Evolutionary conservation across 2,113 vertebrate species (phyloP).

Genomic region (Paraplagusia blochii): DNA sequence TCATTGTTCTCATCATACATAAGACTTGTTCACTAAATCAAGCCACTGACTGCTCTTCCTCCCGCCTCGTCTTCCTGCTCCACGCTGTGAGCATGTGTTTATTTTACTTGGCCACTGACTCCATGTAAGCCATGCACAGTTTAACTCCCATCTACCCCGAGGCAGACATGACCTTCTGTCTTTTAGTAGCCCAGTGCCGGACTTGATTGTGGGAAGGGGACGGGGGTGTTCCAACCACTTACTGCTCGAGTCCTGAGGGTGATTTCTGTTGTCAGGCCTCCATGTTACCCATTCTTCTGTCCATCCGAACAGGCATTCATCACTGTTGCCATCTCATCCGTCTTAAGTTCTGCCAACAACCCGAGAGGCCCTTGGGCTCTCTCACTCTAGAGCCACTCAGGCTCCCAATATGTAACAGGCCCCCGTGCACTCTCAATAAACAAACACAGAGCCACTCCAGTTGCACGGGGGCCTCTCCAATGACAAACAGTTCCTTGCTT

Average conservation of each 20-base stretch:
- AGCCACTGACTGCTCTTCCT: slow-evolving; percentile 31
- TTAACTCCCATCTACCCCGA: slow-evolving; percentile 66
- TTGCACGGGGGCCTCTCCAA: slow-evolving; percentile 58
- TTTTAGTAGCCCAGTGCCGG: slow-evolving; percentile 51
- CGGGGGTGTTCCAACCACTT: slow-evolving; percentile 38
- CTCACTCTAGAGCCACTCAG: slow-evolving; percentile 57
- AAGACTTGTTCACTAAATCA: too few species aligned
- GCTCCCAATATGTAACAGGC: slow-evolving; percentile 63
- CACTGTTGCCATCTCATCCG: slow-evolving; percentile 70
- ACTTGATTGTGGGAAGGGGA: slow-evolving; percentile 27
- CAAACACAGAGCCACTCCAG: slow-evolving; percentile 73
- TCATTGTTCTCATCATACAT: too few species aligned
- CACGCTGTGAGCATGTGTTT: slow-evolving; percentile 69
- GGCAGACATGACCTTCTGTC: slow-evolving; percentile 72
- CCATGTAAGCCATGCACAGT: slow-evolving; percentile 67
- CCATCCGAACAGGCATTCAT: slow-evolving; percentile 65
- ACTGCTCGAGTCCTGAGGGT: slow-evolving; percentile 56
- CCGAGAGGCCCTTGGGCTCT: slow-evolving; percentile 28
- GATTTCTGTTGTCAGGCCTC: slow-evolving; percentile 66
- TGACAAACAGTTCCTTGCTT: slow-evolving; percentile 66
- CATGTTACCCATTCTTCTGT: slow-evolving; percentile 73
- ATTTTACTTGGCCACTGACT: slow-evolving; percentile 78
- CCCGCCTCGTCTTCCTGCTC: slow-evolving; percentile 29
- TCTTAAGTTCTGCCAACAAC: slow-evolving; percentile 68
- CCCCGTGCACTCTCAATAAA: slow-evolving; percentile 72